These are phyloP conservation scores for Tursiops truncatus DNA, from an alignment of 2,113 vertebrate species.

Conservation along the genomic window DNA sequence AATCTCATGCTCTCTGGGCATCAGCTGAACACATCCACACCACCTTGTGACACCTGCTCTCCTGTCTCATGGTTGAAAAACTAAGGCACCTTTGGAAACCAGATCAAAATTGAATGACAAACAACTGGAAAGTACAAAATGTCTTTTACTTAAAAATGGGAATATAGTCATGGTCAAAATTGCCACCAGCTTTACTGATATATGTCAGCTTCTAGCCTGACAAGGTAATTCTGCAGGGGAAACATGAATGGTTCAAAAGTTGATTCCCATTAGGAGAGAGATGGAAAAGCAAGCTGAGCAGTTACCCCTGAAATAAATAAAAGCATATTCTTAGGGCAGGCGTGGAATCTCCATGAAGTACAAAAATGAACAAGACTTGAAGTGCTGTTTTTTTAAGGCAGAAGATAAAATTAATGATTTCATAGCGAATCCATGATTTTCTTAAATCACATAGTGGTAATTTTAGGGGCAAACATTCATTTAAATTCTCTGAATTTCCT, in stretches of 20 bases:
- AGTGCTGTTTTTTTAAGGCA: neutral
- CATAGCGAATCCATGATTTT: neutral
- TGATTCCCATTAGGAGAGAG: neutral
- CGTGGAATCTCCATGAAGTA: neutral
- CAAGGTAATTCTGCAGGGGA: neutral
- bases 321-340: neutral
- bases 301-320: neutral
- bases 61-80: neutral
- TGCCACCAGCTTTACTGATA: neutral
- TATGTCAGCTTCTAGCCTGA: neutral
- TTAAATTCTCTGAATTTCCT: conserved; percentile 24
- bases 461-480: neutral
- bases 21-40: neutral
- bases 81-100: neutral
- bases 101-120: neutral
- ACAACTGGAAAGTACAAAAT: neutral
- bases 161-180: neutral
- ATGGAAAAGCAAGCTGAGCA: neutral
- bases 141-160: neutral
- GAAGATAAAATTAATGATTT: conserved; percentile 27
- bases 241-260: neutral
- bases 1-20: neutral
- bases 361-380: neutral
- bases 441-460: neutral
- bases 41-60: neutral